A percentile compares a stretch with the other conserved stretches of the same genome.
phyloP scores from a whole-genome alignment of 2,888 invertebrate genomes.

The Dione juno region DNA sequence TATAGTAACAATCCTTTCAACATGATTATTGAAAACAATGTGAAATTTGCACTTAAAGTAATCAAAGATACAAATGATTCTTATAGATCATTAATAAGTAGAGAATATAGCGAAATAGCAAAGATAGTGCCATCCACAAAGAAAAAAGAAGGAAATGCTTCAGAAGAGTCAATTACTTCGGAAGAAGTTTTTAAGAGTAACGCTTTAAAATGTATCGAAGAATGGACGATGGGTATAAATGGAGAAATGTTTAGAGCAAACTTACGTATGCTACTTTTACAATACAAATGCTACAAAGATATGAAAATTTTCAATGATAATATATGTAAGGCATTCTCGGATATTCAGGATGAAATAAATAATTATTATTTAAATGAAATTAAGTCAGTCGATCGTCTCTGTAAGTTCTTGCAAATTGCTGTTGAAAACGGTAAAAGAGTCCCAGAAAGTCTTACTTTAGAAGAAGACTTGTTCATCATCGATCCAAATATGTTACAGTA shows the following conservation, averaged over 20 bases:
- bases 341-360: slow-evolving; percentile 73
- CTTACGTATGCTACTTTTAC: slow-evolving; percentile 68
- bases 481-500: slow-evolving; percentile 74
- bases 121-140: slow-evolving; percentile 61
- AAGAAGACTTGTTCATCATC: slow-evolving; percentile 77
- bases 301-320: slow-evolving; percentile 74
- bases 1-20: slow-evolving; percentile 75
- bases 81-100: slow-evolving; percentile 63
- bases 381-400: slow-evolving; percentile 77
- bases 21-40: slow-evolving; percentile 70
- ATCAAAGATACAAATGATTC: slow-evolving; percentile 67
- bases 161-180: slow-evolving; percentile 58
- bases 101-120: slow-evolving; percentile 68
- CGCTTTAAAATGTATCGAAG: slow-evolving; percentile 76
- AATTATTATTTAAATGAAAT: slow-evolving; percentile 74
- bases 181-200: slow-evolving; percentile 71
- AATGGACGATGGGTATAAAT: slow-evolving; percentile 83
- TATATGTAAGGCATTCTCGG: slow-evolving; percentile 70
- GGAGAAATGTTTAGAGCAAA: slow-evolving; percentile 82
- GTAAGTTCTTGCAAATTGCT: slow-evolving; percentile 78
- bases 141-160: slow-evolving; percentile 64
- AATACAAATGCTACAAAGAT: slow-evolving; percentile 69
- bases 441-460: slow-evolving; percentile 74
- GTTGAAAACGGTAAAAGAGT: slow-evolving; percentile 77
- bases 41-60: slow-evolving; percentile 66